phyloP scores from a whole-genome alignment of 2,797 vertebrate genomes.

The Salarias fasciatus region DNA sequence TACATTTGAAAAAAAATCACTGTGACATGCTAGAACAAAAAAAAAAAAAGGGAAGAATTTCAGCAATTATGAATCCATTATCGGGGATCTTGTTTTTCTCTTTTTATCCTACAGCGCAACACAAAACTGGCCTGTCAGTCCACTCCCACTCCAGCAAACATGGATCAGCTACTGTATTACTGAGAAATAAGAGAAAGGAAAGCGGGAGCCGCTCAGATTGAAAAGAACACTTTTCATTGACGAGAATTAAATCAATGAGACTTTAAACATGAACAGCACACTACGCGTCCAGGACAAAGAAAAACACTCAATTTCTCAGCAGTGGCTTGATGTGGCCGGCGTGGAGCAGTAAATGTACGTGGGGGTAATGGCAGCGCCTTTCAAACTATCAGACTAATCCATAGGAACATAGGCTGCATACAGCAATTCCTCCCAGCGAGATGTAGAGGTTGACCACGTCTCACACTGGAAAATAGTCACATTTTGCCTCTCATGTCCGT shows the following conservation, averaged over 20 bases:
- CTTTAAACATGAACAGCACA: slow-evolving; percentile 63
- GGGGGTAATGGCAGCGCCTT: slow-evolving; percentile 39
- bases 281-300: slow-evolving; percentile 50
- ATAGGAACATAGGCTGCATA: slow-evolving; percentile 36
- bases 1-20: slow-evolving; percentile 45
- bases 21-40: slow-evolving; percentile 24
- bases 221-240: slow-evolving; percentile 47
- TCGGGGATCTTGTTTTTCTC: slow-evolving; percentile 10
- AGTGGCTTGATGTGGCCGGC: slow-evolving; percentile 39
- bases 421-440: slow-evolving; percentile 9
- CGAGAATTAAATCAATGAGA: slow-evolving; percentile 55
- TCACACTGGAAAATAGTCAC: slow-evolving; percentile 14
- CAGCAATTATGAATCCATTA: slow-evolving; percentile 61
- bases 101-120: slow-evolving; percentile 9
- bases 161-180: slow-evolving; percentile 30
- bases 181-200: slow-evolving; percentile 19
- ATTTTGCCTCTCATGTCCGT: background rate
- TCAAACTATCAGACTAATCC: slow-evolving; percentile 45
- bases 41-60: slow-evolving; percentile 19
- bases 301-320: slow-evolving; percentile 62
- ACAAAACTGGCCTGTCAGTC: slow-evolving; percentile 53
- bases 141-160: slow-evolving; percentile 37
- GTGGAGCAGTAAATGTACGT: slow-evolving; percentile 42
- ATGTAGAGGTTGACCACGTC: slow-evolving; percentile 27
- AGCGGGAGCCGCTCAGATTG: slow-evolving; percentile 17